Evolutionary conservation across 2,888 invertebrate species (phyloP), one percentile per base, ranked within the genome.

Genomic region (Cantharis flavilabris): DNA sequence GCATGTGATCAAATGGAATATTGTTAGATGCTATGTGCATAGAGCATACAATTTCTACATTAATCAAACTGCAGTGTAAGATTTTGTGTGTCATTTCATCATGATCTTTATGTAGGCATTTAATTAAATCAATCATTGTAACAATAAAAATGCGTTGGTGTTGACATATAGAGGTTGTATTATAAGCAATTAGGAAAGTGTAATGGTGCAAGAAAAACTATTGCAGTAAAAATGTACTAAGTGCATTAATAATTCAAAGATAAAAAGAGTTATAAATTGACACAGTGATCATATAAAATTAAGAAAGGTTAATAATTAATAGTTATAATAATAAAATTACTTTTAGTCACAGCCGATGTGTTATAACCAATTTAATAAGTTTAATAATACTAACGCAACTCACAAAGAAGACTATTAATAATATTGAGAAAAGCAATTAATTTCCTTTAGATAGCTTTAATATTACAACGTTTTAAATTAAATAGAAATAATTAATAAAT

Each of bases 231-330:
- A 49, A 7, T n/a, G 49, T 49, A 49, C 49, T 49, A 49, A 49
- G 49, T 49, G 49, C 49, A 49, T 49, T 49, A 49, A 49, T 49
- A 49, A 49, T 49, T 49, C 49, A 49, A 49, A n/a, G 28, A 28
- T 69, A 28, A 28, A 69, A 69, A 10, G 63, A 18, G 71, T 63
- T 26, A 75, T 75, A 75, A 75, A 71, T 30, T 33, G 18, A 18
- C 64, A 13, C 63, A 72, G 30, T 72, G 18, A 72, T 33, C 20
- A 33, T 72, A 23, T 72, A 67, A 72, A 72, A 18, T 72, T 67
- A 33, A 16, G 14, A 14, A 16, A 18, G 23, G 33, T 72, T 64
- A 64, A 71, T 64, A 71, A 71, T 28, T 18, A 14, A 62, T 71
- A 62, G 62, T 71, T 64, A 71, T 64, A 64, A 23, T 64, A 71